Percentiles rank a stretch among this genome's conserved stretches.
These are phyloP conservation scores for Epistrophe eligans DNA, from an alignment of 2,888 invertebrate species.

Conservation along the genomic window DNA sequence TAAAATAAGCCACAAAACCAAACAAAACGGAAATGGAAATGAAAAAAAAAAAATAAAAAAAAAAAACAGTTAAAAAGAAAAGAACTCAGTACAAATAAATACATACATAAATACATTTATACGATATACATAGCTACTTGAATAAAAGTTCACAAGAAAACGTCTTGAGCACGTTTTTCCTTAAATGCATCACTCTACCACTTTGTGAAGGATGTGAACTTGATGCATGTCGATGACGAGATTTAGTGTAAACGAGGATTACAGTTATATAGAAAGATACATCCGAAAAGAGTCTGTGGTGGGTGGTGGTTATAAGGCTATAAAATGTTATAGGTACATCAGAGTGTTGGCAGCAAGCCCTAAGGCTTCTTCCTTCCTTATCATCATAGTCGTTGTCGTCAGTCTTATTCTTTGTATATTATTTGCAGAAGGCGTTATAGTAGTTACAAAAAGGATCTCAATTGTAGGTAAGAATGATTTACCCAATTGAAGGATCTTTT, in stretches of 20 bases:
- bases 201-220: constrained; percentile 66
- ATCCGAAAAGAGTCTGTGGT: constrained; percentile 11
- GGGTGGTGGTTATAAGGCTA: neutral
- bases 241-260: constrained; percentile 67
- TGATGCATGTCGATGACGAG: constrained; percentile 62
- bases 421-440: constrained; percentile 36
- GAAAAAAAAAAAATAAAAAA: constrained; percentile 1
- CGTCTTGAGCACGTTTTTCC: constrained; percentile 73
- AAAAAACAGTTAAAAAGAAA: constrained; percentile 7
- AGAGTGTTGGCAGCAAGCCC: constrained; percentile 22
- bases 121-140: neutral
- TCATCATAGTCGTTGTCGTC: neutral
- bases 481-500: constrained; percentile 47
- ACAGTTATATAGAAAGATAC: constrained; percentile 26
- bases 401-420: constrained; percentile 11
- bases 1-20: constrained; percentile 7
- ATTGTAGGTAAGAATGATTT: constrained; percentile 43
- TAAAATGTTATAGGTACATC: neutral
- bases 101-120: neutral
- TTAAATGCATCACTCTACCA: constrained; percentile 68
- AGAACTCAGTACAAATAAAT: constrained; percentile 37
- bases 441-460: constrained; percentile 34
- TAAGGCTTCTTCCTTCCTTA: constrained; percentile 24
- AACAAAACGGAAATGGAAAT: constrained; percentile 22
- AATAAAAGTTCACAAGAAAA: constrained; percentile 55